Percentiles rank a stretch among this genome's conserved stretches.
Conservation (phyloP, 2,888 invertebrate species). For the Argyresthia goedartella region DNA sequence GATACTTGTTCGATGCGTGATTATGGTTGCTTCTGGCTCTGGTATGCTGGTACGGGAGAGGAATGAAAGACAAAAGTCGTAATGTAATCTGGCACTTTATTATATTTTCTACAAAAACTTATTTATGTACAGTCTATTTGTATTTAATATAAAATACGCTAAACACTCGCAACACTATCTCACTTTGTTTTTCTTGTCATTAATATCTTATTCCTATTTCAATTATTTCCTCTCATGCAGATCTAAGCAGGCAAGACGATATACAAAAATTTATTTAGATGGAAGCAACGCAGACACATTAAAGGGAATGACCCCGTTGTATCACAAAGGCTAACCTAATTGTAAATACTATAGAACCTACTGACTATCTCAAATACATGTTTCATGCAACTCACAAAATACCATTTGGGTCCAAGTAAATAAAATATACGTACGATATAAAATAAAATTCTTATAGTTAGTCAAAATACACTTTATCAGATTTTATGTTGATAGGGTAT, state of each 20-base stretch:
- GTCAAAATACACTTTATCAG: too few species aligned
- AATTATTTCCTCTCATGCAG: not conserved
- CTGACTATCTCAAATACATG: not conserved
- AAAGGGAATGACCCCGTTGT: not conserved
- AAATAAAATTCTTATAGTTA: too few species aligned
- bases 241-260: constrained; percentile 1
- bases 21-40: too few species aligned
- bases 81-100: constrained; percentile 51
- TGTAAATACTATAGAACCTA: not conserved
- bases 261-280: not conserved
- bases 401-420: too few species aligned
- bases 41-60: not conserved
- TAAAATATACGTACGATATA: too few species aligned
- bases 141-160: constrained; percentile 20
- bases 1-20: too few species aligned
- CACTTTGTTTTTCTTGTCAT: constrained; percentile 26
- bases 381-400: too few species aligned
- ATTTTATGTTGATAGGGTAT: not conserved
- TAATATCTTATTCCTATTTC: not conserved
- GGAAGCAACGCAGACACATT: not conserved
- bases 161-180: constrained; percentile 30
- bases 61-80: not conserved
- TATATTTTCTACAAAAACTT: constrained; percentile 16
- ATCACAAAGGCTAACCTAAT: not conserved
- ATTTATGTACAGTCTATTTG: constrained; percentile 43